Percentiles rank a stretch among this genome's conserved stretches.
These are phyloP conservation scores for Ariopsis seemanni DNA, from an alignment of 2,113 vertebrate genomes.

Conservation along the genomic window DNA sequence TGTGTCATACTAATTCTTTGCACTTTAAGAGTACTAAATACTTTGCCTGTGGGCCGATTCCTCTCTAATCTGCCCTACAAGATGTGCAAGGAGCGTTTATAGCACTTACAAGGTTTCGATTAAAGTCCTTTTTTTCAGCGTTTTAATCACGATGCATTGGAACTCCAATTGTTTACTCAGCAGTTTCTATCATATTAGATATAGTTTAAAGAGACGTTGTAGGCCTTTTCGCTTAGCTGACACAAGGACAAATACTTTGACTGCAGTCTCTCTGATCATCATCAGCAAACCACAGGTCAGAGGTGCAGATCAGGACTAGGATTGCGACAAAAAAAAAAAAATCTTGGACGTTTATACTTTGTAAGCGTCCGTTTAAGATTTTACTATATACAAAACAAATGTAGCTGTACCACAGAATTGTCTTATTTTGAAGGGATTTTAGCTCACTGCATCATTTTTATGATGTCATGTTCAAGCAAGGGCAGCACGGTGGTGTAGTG, in stretches of 20 bases:
- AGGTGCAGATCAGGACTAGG: not conserved
- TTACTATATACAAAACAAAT: not conserved
- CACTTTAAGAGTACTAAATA: conserved; percentile 92
- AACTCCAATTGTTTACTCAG: not conserved
- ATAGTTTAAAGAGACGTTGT: not conserved
- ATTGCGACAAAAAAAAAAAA: not conserved
- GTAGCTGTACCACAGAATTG: not conserved
- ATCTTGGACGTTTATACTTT: not conserved
- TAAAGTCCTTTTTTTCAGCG: not conserved
- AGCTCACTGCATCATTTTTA: not conserved
- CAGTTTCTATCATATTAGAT: not conserved
- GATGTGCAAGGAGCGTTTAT: conserved; percentile 30
- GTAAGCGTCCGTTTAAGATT: not conserved
- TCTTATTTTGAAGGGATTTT: not conserved
- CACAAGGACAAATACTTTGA: not conserved
- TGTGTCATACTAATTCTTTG: conserved; percentile 85
- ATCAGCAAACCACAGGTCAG: not conserved
- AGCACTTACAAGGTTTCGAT: conserved; percentile 44
- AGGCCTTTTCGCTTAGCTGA: not conserved
- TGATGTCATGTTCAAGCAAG: not conserved
- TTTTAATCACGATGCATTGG: not conserved
- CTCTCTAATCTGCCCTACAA: conserved; percentile 26
- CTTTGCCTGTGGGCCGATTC: conserved; percentile 80
- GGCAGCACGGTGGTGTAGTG: not conserved
- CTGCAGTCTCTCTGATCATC: not conserved